Evolutionary conservation across 2,113 vertebrate genomes (phyloP).

Genomic region (Mastomys coucha): DNA sequence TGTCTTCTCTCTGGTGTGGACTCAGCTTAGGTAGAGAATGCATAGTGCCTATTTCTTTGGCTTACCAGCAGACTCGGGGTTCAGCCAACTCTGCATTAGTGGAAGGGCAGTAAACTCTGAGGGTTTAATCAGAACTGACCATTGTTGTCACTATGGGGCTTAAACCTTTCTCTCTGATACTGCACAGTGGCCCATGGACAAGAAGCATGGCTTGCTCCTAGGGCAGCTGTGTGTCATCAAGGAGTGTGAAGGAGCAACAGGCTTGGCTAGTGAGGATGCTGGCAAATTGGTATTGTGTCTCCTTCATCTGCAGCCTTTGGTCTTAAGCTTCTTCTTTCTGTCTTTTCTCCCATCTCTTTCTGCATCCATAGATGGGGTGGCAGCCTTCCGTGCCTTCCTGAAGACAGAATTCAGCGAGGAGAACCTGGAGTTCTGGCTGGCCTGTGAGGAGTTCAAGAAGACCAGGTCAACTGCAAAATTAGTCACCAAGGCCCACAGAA

Average conservation of each 20-base stretch:
- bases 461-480: conserved; percentile 91
- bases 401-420: conserved; percentile 98
- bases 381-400: conserved; percentile 95
- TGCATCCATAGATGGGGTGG: conserved; percentile 92
- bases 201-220: not conserved
- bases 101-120: not conserved
- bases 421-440: conserved; percentile 98
- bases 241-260: not conserved
- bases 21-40: not conserved
- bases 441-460: conserved; percentile 96
- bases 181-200: not conserved
- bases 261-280: not conserved
- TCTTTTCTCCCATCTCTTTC: conserved; percentile 29
- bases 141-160: not conserved
- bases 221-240: not conserved
- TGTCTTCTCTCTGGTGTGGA: not conserved
- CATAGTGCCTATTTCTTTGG: not conserved
- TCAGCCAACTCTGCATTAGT: not conserved
- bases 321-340: not conserved
- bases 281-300: not conserved
- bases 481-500: conserved; percentile 92
- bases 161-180: not conserved
- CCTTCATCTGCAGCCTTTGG: not conserved
- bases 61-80: not conserved
- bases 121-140: not conserved